Evolutionary conservation across 2,113 vertebrate species (phyloP).

Genomic region (Oriolus oriolus): DNA sequence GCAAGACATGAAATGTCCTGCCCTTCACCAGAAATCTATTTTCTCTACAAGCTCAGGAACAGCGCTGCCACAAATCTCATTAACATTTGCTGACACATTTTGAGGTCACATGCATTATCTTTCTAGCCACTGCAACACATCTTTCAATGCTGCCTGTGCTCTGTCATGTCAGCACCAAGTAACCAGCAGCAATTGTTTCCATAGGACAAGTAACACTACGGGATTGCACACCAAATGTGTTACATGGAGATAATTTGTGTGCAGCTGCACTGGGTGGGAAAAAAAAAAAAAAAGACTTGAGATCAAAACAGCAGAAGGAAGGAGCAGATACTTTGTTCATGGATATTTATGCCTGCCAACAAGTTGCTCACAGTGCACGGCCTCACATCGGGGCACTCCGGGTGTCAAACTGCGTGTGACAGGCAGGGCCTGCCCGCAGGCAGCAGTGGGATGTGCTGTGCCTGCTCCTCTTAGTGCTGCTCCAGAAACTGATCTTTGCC

Average conservation of each 20-base stretch:
- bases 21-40: constrained; percentile 4
- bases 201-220: neutral
- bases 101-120: neutral
- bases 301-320: neutral
- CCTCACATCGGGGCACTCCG: neutral
- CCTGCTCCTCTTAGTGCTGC: neutral
- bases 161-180: constrained; percentile 36
- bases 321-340: neutral
- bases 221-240: neutral
- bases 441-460: neutral
- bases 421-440: neutral
- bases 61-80: neutral
- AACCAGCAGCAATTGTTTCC: constrained; percentile 28
- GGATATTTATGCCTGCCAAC: neutral
- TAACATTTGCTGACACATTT: neutral
- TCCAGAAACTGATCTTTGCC: too few relatives aligned
- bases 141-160: neutral
- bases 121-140: neutral
- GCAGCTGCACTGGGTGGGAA: neutral
- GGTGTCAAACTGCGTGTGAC: neutral
- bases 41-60: neutral
- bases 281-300: neutral
- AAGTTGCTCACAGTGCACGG: neutral
- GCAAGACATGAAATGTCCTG: neutral
- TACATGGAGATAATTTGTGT: constrained; percentile 11